These are phyloP conservation scores for Epinephelus coioides DNA, from an alignment of 2,797 vertebrate genomes.

Conservation along the genomic window DNA sequence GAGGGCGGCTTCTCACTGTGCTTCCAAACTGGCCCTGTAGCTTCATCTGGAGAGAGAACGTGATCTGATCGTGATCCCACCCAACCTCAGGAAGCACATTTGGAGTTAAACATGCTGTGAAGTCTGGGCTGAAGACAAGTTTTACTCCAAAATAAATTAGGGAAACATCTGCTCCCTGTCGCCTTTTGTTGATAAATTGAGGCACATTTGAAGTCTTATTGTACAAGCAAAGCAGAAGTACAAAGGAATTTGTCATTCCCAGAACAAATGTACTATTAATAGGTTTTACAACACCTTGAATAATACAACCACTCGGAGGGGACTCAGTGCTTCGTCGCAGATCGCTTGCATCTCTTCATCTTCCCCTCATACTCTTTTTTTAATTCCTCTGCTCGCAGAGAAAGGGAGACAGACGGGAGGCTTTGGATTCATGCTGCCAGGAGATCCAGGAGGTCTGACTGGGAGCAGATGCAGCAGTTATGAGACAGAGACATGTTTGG, in stretches of 20 bases:
- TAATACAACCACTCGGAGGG: constrained; percentile 1
- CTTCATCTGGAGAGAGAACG: constrained; percentile 45
- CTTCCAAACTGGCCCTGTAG: constrained; percentile 19
- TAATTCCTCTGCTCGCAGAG: constrained; percentile 43
- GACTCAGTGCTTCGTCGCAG: neutral
- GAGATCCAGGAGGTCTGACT: constrained; percentile 76
- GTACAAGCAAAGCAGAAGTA: neutral
- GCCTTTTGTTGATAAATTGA: constrained; percentile 19
- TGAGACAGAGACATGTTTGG: constrained; percentile 71
- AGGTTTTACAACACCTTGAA: constrained; percentile 23
- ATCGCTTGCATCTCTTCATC: constrained; percentile 24
- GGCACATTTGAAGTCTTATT: constrained; percentile 6
- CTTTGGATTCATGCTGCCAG: constrained; percentile 68
- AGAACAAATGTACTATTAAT: constrained; percentile 8
- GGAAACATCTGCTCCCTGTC: constrained; percentile 16
- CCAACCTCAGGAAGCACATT: constrained; percentile 32
- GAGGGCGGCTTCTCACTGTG: constrained; percentile 35
- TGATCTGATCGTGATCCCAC: constrained; percentile 37
- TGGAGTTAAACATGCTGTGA: constrained; percentile 15
- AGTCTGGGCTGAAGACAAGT: neutral
- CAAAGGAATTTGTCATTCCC: constrained; percentile 12
- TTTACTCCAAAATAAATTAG: constrained; percentile 19
- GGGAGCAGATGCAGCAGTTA: constrained; percentile 81
- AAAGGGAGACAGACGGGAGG: constrained; percentile 63
- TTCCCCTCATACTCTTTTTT: constrained; percentile 36